These are phyloP conservation scores for Carassius gibelio DNA, from an alignment of 2,113 vertebrate species.

Conservation along the genomic window DNA sequence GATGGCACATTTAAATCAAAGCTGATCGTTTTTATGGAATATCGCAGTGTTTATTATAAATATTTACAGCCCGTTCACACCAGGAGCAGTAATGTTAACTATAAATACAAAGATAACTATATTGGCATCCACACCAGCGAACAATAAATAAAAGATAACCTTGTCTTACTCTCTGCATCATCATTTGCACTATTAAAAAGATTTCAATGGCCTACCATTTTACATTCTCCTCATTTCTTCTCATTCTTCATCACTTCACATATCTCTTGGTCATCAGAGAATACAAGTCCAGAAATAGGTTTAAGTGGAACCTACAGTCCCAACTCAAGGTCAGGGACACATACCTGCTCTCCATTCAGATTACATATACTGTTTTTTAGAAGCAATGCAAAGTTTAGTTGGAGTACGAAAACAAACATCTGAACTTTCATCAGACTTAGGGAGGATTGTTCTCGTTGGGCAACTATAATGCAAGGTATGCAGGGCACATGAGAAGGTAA, in stretches of 20 bases:
- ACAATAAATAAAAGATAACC: too few relatives aligned
- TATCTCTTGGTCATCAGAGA: constrained; percentile 52
- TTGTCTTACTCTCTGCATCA: background rate
- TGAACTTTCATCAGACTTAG: background rate
- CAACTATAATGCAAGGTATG: constrained; percentile 54
- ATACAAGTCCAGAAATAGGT: constrained; percentile 56
- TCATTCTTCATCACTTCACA: too few relatives aligned
- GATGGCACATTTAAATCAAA: too few relatives aligned
- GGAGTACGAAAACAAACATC: background rate
- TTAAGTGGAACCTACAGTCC: constrained; percentile 45
- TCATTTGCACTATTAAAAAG: background rate
- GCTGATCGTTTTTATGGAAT: too few relatives aligned
- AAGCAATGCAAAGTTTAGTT: background rate
- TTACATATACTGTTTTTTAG: background rate
- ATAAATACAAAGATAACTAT: too few relatives aligned
- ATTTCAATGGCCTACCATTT: background rate
- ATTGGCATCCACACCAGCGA: too few relatives aligned
- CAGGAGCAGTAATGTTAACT: too few relatives aligned
- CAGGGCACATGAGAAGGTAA: constrained; percentile 54
- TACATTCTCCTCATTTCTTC: background rate
- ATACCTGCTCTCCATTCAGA: constrained; percentile 25
- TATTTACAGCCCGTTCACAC: too few relatives aligned
- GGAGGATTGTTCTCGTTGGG: constrained; percentile 3
- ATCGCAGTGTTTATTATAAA: too few relatives aligned
- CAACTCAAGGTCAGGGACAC: constrained; percentile 53